phyloP scores from a whole-genome alignment of 1,140 invertebrate species.

The Thrips palmi region DNA sequence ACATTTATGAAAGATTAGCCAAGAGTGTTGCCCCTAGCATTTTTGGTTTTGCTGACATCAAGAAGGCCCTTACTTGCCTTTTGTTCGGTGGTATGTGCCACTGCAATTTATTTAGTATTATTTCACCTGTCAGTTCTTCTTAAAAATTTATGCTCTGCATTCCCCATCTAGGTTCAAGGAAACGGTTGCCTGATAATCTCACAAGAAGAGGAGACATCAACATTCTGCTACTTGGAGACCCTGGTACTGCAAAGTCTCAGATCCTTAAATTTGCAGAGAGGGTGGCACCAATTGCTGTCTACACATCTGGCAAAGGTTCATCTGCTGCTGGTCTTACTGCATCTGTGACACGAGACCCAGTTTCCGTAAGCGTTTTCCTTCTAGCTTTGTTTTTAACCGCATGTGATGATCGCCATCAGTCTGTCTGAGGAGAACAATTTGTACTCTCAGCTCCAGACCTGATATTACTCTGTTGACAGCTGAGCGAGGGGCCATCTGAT shows the following conservation, averaged over 20 bases:
- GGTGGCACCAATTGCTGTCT: constrained; percentile 89
- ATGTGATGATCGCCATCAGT: constrained; percentile 4
- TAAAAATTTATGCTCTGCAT: constrained; percentile 9
- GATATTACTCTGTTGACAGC: too few species aligned
- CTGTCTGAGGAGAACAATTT: too few species aligned
- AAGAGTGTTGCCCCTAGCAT: constrained; percentile 94
- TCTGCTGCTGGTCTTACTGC: constrained; percentile 97
- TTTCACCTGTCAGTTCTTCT: too few species aligned
- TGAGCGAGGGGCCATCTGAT: too few species aligned
- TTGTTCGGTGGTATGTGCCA: constrained; percentile 66
- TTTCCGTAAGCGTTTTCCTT: constrained; percentile 41
- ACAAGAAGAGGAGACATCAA: constrained; percentile 95
- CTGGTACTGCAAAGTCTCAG: constrained; percentile 97
- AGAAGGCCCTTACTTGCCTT: constrained; percentile 91
- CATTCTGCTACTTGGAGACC: constrained; percentile 87
- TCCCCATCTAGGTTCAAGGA: constrained; percentile 40
- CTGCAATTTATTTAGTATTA: too few species aligned
- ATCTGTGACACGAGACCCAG: constrained; percentile 87
- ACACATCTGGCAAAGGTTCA: constrained; percentile 97
- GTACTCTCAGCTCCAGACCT: too few species aligned
- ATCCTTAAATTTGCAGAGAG: constrained; percentile 94
- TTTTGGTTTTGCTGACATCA: constrained; percentile 86
- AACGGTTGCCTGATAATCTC: constrained; percentile 85
- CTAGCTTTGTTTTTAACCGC: neutral
- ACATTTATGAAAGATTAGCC: constrained; percentile 80